Conservation (phyloP, 2,888 invertebrate genomes). For the Callinectes sapidus region DNA sequence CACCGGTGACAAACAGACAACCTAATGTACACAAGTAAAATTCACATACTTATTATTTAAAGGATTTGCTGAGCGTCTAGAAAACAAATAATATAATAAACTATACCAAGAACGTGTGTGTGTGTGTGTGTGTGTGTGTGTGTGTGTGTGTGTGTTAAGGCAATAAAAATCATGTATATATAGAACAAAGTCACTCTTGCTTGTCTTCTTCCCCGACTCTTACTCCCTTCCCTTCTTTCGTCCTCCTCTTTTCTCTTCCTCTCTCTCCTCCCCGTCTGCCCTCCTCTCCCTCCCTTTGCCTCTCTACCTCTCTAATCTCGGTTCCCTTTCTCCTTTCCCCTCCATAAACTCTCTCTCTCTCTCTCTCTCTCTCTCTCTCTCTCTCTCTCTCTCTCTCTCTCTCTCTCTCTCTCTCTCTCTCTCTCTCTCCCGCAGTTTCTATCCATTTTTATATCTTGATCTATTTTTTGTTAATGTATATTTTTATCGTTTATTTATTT, state of each 20-base stretch:
- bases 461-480: too few relatives aligned
- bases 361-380: too few relatives aligned
- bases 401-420: too few relatives aligned
- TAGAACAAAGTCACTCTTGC: background rate
- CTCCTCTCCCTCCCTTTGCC: too few relatives aligned
- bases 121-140: background rate
- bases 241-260: background rate
- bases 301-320: too few relatives aligned
- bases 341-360: too few relatives aligned
- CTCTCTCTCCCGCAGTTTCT: too few relatives aligned
- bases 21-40: background rate
- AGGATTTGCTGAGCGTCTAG: background rate
- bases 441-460: too few relatives aligned
- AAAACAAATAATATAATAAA: background rate
- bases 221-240: background rate
- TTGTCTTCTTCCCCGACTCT: background rate
- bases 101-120: background rate
- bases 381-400: too few relatives aligned
- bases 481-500: too few relatives aligned
- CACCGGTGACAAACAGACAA: background rate
- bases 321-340: too few relatives aligned
- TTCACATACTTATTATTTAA: background rate
- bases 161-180: too few relatives aligned
- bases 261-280: background rate
- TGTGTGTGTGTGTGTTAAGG: background rate